Evolutionary conservation across 23 tunicate genomes (phyloP).

Genomic region (Oikopleura dioica): DNA sequence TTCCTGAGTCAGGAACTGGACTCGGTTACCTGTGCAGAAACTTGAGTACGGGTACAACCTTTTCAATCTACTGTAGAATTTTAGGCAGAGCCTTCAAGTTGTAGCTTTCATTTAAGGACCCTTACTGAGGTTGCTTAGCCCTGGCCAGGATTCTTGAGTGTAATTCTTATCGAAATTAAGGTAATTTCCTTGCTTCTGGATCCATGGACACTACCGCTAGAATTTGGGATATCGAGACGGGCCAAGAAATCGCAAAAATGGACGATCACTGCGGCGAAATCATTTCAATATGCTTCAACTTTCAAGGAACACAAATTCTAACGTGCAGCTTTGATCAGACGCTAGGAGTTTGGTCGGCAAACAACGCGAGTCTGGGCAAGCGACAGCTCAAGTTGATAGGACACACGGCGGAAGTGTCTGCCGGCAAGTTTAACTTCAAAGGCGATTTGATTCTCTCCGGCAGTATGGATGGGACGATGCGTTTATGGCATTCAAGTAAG

Average conservation of each 20-base stretch:
- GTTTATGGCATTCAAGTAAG: too few relatives aligned
- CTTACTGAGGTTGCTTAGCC: too few relatives aligned
- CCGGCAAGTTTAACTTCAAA: constrained; percentile 77
- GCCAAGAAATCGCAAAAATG: constrained; percentile 50
- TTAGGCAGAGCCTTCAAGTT: too few relatives aligned
- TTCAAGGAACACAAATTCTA: constrained; percentile 39
- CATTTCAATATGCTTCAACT: constrained; percentile 65
- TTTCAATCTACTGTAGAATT: too few relatives aligned
- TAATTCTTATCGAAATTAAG: too few relatives aligned
- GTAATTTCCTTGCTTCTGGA: constrained; percentile 75
- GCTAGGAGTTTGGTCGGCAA: constrained; percentile 52
- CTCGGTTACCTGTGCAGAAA: too few relatives aligned
- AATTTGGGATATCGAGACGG: constrained; percentile 84
- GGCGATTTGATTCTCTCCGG: too few relatives aligned
- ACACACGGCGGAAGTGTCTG: constrained; percentile 75
- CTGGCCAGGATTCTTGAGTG: too few relatives aligned
- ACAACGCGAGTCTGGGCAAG: constrained; percentile 31
- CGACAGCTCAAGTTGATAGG: constrained; percentile 56
- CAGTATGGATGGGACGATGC: too few relatives aligned
- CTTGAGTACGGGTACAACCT: too few relatives aligned
- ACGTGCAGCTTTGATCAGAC: constrained; percentile 97
- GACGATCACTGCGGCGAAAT: constrained; percentile 95
- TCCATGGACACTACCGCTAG: constrained; percentile 93
- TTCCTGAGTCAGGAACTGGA: too few relatives aligned
- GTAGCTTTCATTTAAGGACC: too few relatives aligned